phyloP scores from a whole-genome alignment of 2,113 vertebrate species.

The Menura novaehollandiae region DNA sequence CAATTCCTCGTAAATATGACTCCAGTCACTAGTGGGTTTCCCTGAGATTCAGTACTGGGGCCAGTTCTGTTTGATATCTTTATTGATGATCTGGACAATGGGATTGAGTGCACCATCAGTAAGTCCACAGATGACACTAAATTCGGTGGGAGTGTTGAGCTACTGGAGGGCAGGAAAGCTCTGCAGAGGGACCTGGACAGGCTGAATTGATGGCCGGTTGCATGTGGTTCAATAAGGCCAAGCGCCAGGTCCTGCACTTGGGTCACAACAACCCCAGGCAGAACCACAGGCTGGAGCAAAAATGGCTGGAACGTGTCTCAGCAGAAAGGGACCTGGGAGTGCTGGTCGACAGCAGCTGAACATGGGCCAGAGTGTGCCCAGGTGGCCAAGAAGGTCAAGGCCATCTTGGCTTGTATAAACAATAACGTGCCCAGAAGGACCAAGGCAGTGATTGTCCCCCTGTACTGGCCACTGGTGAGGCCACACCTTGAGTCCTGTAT shows the following conservation, averaged over 20 bases:
- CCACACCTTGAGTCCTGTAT: neutral
- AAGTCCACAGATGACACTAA: neutral
- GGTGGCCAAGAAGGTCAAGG: neutral
- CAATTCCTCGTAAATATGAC: neutral
- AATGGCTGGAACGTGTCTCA: neutral
- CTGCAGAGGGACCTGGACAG: neutral
- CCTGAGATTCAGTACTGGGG: neutral
- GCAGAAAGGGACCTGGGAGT: neutral
- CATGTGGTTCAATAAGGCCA: neutral
- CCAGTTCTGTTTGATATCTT: neutral
- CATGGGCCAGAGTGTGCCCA: neutral
- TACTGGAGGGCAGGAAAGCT: neutral
- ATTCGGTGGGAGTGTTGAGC: neutral
- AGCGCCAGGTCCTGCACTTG: neutral
- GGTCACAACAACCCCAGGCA: neutral
- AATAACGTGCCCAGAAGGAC: rapidly evolving
- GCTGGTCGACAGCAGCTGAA: neutral
- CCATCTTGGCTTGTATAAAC: neutral
- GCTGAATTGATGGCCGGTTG: neutral
- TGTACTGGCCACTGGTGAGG: neutral
- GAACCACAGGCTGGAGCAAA: rapidly evolving
- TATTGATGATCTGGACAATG: no score
- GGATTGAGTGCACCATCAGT: rapidly evolving
- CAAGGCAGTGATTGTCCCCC: neutral
- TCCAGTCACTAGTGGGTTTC: neutral